These are phyloP conservation scores for Octomys mimax DNA, from an alignment of 2,797 vertebrate genomes.

Conservation along the genomic window DNA sequence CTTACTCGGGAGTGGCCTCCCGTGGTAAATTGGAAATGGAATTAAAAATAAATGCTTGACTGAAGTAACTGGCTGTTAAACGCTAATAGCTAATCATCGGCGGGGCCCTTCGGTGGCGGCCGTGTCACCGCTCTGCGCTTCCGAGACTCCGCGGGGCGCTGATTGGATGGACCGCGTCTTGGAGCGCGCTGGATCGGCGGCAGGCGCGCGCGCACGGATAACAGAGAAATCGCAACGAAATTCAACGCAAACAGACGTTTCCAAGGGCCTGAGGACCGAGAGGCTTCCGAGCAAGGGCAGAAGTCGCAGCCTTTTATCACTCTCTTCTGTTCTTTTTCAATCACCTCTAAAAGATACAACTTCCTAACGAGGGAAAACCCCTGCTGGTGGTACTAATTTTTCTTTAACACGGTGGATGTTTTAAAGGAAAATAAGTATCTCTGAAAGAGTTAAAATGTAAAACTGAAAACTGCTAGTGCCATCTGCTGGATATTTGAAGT, in stretches of 20 bases:
- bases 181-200: constrained; percentile 27
- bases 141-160: constrained; percentile 69
- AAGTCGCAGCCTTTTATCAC: constrained; percentile 54
- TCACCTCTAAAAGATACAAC: constrained; percentile 60
- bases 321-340: constrained; percentile 69
- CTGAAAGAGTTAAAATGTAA: constrained; percentile 30
- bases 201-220: neutral
- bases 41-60: constrained; percentile 77
- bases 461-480: constrained; percentile 86
- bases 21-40: constrained; percentile 71
- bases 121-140: constrained; percentile 67
- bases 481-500: constrained; percentile 86
- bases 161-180: constrained; percentile 67
- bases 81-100: constrained; percentile 74
- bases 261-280: neutral
- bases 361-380: constrained; percentile 56
- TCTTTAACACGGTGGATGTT: constrained; percentile 71
- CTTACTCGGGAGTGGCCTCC: constrained; percentile 75
- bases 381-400: constrained; percentile 74
- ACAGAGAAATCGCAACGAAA: neutral
- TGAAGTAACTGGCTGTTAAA: constrained; percentile 63
- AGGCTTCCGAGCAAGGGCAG: constrained; percentile 19
- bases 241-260: neutral
- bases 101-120: constrained; percentile 50
- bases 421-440: constrained; percentile 37